Evolutionary conservation across 2,888 invertebrate species (phyloP).

Genomic region (Lithophane ornitopus): DNA sequence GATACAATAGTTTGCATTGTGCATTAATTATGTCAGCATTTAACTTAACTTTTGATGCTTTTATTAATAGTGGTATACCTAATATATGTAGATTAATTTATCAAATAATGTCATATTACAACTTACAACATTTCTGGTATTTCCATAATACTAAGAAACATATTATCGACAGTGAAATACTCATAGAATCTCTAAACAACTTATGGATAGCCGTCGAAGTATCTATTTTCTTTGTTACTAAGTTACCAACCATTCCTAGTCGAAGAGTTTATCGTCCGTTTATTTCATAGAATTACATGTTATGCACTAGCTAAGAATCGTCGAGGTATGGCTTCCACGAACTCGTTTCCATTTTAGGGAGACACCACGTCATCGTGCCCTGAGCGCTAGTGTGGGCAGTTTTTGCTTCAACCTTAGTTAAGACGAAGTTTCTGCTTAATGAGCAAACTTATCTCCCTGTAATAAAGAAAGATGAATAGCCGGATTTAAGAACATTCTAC

Average conservation of each 20-base stretch:
- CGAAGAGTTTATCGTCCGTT: conserved; percentile 45
- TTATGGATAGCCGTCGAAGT: conserved; percentile 5
- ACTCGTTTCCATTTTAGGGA: conserved; percentile 73
- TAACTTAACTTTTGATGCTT: conserved; percentile 42
- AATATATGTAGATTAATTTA: background rate
- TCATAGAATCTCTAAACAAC: conserved; percentile 20
- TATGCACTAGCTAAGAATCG: conserved; percentile 64
- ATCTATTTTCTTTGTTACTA: conserved; percentile 46
- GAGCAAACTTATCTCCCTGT: conserved; percentile 51
- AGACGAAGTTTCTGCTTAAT: conserved; percentile 67
- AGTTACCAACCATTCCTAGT: conserved; percentile 42
- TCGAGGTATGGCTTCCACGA: conserved; percentile 66
- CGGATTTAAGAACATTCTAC: conserved; percentile 36
- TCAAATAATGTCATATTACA: background rate
- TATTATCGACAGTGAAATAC: conserved; percentile 6
- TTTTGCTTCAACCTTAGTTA: conserved; percentile 69
- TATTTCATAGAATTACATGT: conserved; percentile 63
- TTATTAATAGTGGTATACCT: conserved; percentile 13
- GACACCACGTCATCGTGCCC: conserved; percentile 69
- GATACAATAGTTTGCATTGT: conserved; percentile 61
- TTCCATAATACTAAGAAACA: conserved; percentile 9
- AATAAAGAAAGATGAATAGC: conserved; percentile 49
- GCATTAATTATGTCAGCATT: conserved; percentile 55
- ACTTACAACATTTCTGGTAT: no score
- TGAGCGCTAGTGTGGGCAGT: conserved; percentile 59